Evolutionary conservation across 2,113 vertebrate genomes (phyloP).

Genomic region (Furnarius figulus): DNA sequence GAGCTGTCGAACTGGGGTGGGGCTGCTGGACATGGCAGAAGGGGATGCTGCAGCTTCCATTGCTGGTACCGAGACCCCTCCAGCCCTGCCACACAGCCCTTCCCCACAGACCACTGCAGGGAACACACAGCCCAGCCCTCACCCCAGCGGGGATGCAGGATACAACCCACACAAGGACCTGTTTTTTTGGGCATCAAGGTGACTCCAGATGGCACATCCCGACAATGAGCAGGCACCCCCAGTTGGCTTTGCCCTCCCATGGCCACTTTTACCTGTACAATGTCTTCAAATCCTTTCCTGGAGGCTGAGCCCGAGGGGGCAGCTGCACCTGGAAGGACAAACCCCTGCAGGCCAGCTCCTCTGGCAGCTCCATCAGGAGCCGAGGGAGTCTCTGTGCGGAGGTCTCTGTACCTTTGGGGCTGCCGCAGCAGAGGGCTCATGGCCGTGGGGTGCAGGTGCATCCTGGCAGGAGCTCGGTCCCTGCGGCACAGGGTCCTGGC

Average conservation of each 20-base stretch:
- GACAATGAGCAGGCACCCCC: too few species aligned
- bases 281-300: not conserved
- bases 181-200: accelerated
- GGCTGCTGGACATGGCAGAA: not conserved
- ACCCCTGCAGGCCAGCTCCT: not conserved
- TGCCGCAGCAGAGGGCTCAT: accelerated
- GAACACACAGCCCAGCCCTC: not conserved
- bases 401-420: not conserved
- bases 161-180: accelerated
- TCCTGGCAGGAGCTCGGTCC: not conserved
- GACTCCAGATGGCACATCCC: accelerated
- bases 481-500: not conserved
- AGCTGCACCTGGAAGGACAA: slow-evolving; percentile 50
- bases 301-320: not conserved
- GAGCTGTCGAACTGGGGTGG: not conserved
- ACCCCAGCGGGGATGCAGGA: not conserved
- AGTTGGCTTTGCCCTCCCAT: not conserved
- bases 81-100: not conserved
- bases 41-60: not conserved
- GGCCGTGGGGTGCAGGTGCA: not conserved
- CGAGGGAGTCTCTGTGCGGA: not conserved
- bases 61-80: not conserved
- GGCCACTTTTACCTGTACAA: slow-evolving; percentile 62
- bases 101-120: not conserved
- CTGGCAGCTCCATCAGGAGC: not conserved